Base-by-base conservation (phyloP, 1,140 invertebrate species). In the Trichogramma pretiosum region DNA sequence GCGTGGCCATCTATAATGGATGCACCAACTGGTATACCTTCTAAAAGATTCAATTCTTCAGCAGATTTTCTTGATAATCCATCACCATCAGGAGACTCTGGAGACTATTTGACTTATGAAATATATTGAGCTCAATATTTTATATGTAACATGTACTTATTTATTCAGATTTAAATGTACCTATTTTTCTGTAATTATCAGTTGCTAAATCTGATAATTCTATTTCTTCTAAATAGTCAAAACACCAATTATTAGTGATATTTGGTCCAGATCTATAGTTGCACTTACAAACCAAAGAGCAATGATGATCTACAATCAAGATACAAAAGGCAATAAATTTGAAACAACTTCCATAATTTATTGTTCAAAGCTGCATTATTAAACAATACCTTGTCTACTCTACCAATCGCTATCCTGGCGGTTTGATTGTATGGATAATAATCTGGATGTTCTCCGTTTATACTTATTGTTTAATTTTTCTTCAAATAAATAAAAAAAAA, bases 1-100 rank as follows among this genome's bases (percentile, higher is more conserved):
- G 93, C 89, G 76, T 98, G 92, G 9, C 93, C 93, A 74, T 98
- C 94, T 43, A 98, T 94, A 18, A 97, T 78, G 0, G 90, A 92
- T 10, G 85, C 80, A 16, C 83, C 90, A 10, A 97, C 89, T 17
- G 87, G 77, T 26, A 81, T 91, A 22, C 79, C 79, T 28, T 74
- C 60, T 11, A 64, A 49, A 16, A 97, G 67, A 14, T 85, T 85
- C 37, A 95, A 65, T 51, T 82, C 76, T 37, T 64, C 36, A 13
- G 92, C 89, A 43, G 81, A 79, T 53, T 73, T 57, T 30, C 60
- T 18, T 8, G 74, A 80, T 28, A 94, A 61, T 14, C 87, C 88
- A 2, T 63, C 56, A n/a, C 83, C 86, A 62, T 85, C 81, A 1
- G 77, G 68, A 40, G 77, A 70, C 19, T 91, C 90, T 5, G 90